Evolutionary conservation across 1,140 invertebrate species (phyloP), one percentile per base, ranked within the genome.

Genomic region (Galendromus occidentalis): DNA sequence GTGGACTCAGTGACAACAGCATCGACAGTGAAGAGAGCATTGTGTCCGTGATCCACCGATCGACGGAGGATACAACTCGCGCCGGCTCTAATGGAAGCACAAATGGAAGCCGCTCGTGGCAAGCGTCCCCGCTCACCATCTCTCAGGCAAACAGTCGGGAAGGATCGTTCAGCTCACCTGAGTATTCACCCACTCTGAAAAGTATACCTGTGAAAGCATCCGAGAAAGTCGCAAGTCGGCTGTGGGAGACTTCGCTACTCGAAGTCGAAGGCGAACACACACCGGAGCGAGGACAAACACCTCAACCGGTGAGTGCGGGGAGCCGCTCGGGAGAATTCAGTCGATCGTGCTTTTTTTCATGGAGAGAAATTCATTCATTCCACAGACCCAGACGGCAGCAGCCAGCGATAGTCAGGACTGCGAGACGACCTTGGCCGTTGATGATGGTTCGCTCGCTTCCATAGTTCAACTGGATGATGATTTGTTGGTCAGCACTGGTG

Each of bases 1-100:
- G 88, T 90, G 68, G 86, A 86, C 7, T 91, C 51, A 59, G 51
- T 33, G 51, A 59, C 20, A 59, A 64, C 64, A 72, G 72, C 42
- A 69, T 73, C 9, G 72, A 72, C 44, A 72, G 71, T 44, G 71
- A 73, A 64, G 72, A 72, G 42, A 70, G 68, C 17, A 70, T 72
- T 22, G 70, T 73, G 12, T 69, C 70, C 14, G 70, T 72, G 7
- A 71, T 70, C 30, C 69, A 92, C 74, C 51, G 51, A 59, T 59
- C 51, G 14, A 59, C 51, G 14, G 51, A 59, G 33, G 51, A 59
- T 5, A 59, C 51, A 66, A 12, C 67, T 65, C 14, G 63, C 68
- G 6, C 33, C 67, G 14, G 42, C 44, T 45, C n/a, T 44, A 51
- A 39, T 28, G 64, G 6, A 64, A 68, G 41, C 65, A 65, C 18